Evolutionary conservation across 2,888 invertebrate genomes (phyloP).

Genomic region (Noctua fimbriata): DNA sequence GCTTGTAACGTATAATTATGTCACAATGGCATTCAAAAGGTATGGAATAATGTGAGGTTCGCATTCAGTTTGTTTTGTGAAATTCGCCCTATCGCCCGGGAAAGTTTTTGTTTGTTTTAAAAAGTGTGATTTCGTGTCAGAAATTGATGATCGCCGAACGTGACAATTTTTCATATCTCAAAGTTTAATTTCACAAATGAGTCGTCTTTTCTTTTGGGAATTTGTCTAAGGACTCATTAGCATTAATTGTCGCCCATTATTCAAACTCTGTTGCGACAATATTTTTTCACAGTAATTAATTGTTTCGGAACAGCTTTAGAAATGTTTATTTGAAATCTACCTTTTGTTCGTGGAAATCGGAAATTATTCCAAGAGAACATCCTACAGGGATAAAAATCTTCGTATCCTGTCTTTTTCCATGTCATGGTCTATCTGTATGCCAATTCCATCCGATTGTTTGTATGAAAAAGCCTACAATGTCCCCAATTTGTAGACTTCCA

Average conservation of each 20-base stretch:
- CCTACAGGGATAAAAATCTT: background rate
- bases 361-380: background rate
- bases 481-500: too few relatives aligned
- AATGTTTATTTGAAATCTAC: background rate
- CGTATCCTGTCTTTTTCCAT: background rate
- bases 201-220: slow-evolving; percentile 13
- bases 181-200: slow-evolving; percentile 27
- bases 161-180: slow-evolving; percentile 16
- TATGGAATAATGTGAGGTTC: background rate
- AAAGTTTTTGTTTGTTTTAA: slow-evolving; percentile 1
- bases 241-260: slow-evolving; percentile 42
- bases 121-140: background rate
- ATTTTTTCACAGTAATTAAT: slow-evolving; percentile 29
- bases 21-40: too few relatives aligned
- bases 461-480: too few relatives aligned
- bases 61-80: background rate
- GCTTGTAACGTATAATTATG: too few relatives aligned
- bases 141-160: slow-evolving; percentile 10
- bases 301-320: slow-evolving; percentile 18
- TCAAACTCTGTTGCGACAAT: slow-evolving; percentile 17
- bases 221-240: slow-evolving; percentile 43
- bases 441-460: background rate
- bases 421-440: background rate
- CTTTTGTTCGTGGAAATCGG: background rate
- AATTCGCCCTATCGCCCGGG: background rate